phyloP scores from a whole-genome alignment of 2,888 invertebrate genomes.

The Rutpela maculata region DNA sequence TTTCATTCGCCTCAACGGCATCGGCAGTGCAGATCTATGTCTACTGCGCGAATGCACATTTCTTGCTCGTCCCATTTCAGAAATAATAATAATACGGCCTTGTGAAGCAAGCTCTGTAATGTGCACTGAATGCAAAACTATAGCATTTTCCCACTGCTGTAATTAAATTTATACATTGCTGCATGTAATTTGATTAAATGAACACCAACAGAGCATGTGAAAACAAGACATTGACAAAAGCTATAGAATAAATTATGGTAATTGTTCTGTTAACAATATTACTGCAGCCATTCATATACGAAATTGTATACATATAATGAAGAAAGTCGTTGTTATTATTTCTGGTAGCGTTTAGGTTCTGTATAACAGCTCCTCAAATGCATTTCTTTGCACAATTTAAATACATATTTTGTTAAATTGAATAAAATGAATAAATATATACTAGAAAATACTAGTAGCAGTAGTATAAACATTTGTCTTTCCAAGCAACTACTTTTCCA shows the following conservation, averaged over 20 bases:
- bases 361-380: too few species aligned
- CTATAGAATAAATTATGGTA: conserved; percentile 50
- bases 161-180: conserved; percentile 56
- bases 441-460: too few species aligned
- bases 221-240: conserved; percentile 53
- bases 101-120: conserved; percentile 20
- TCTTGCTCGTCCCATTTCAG: not conserved
- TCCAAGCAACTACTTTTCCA: too few species aligned
- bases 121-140: conserved; percentile 42
- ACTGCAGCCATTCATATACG: conserved; percentile 9
- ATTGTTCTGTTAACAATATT: conserved; percentile 41
- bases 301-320: not conserved
- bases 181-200: conserved; percentile 55
- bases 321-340: not conserved
- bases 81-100: not conserved
- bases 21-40: not conserved
- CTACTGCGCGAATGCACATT: not conserved
- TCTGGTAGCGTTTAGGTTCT: not conserved
- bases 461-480: too few species aligned
- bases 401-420: too few species aligned
- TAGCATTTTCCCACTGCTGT: conserved; percentile 39
- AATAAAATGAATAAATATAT: too few species aligned
- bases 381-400: too few species aligned
- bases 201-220: conserved; percentile 47
- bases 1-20: not conserved